Evolutionary conservation across 2,113 vertebrate genomes (phyloP).

Genomic region (Nannospalax galili): DNA sequence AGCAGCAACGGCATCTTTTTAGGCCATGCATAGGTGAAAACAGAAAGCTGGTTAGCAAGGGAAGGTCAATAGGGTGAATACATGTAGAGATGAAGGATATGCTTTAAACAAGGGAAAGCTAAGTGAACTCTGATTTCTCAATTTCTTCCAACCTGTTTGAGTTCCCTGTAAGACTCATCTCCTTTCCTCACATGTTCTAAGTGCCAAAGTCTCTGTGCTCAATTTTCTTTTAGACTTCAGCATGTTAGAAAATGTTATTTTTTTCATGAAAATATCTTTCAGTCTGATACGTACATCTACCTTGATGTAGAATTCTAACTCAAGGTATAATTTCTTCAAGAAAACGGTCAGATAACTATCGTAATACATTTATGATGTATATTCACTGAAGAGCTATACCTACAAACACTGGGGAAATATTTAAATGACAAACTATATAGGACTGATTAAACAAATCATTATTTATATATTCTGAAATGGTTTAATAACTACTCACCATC

Average conservation of each 20-base stretch:
- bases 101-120: neutral
- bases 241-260: neutral
- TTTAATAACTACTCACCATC: neutral
- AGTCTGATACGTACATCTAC: neutral
- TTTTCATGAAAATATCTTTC: neutral
- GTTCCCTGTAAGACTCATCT: too few relatives aligned
- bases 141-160: neutral
- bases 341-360: neutral
- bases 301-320: neutral
- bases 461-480: neutral
- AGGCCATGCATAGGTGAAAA: neutral
- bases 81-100: neutral
- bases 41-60: neutral
- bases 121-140: neutral
- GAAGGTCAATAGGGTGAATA: neutral
- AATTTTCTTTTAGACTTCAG: neutral
- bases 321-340: conserved; percentile 14
- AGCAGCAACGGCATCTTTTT: neutral
- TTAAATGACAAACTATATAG: neutral
- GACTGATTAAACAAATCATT: neutral
- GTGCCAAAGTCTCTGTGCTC: neutral
- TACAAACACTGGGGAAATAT: neutral
- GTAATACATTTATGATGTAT: neutral
- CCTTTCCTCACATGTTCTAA: neutral
- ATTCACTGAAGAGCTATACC: neutral